Conservation (phyloP, 2,888 invertebrate species). For the Rhamnusium bicolor region DNA sequence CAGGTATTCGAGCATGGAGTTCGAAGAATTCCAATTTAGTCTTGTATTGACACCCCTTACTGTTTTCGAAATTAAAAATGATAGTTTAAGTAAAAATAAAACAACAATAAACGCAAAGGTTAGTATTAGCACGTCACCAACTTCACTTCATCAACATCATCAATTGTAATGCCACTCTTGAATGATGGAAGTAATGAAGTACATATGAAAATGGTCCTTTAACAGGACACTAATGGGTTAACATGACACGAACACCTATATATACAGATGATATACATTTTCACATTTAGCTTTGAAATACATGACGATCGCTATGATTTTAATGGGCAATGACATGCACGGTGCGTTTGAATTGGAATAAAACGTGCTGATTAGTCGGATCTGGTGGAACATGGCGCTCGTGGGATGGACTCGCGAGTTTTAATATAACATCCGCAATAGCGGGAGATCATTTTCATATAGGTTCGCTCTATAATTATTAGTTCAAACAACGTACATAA, state of each 20-base stretch:
- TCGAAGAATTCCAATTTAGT: too few species aligned
- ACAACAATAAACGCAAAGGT: too few species aligned
- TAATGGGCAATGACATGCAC: slow-evolving; percentile 70
- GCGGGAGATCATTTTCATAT: slow-evolving; percentile 55
- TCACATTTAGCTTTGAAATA: slow-evolving; percentile 65
- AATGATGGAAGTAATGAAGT: slow-evolving; percentile 23
- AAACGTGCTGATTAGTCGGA: slow-evolving; percentile 65
- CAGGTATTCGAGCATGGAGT: too few species aligned
- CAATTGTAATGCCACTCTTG: background rate
- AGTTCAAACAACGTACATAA: slow-evolving; percentile 64
- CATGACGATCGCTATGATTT: slow-evolving; percentile 66
- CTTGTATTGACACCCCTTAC: too few species aligned
- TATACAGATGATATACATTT: slow-evolving; percentile 63
- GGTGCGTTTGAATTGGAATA: slow-evolving; percentile 65
- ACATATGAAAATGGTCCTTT: slow-evolving; percentile 32
- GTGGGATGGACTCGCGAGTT: slow-evolving; percentile 59
- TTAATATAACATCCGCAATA: slow-evolving; percentile 58
- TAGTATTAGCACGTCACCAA: too few species aligned
- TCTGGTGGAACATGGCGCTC: slow-evolving; percentile 63
- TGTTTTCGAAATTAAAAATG: too few species aligned
- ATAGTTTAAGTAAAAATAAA: too few species aligned
- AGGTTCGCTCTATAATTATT: slow-evolving; percentile 65
- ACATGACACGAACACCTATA: slow-evolving; percentile 61
- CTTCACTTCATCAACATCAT: too few species aligned
- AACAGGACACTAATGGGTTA: slow-evolving; percentile 37